These are phyloP conservation scores for Chiroxiphia lanceolata DNA, from an alignment of 2,797 vertebrate species.

Conservation along the genomic window DNA sequence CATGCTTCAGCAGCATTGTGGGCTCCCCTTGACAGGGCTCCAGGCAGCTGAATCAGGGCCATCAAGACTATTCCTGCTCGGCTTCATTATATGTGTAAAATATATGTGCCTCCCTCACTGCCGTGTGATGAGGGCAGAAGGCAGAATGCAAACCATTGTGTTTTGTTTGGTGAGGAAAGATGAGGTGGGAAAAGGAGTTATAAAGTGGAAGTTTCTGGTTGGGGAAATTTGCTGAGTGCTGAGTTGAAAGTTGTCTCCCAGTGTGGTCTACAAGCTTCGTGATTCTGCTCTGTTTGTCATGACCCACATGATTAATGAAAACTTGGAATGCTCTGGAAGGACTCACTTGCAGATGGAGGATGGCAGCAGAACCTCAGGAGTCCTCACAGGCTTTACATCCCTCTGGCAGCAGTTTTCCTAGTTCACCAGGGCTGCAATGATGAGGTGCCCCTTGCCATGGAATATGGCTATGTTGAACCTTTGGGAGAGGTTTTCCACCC, in stretches of 20 bases:
- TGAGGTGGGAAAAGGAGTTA: not conserved
- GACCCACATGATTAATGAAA: not conserved
- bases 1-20: not conserved
- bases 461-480: not conserved
- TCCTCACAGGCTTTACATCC: not conserved
- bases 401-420: not conserved
- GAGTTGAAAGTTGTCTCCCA: not conserved
- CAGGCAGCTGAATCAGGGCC: not conserved
- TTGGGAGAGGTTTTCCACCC: not conserved
- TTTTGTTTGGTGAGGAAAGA: not conserved
- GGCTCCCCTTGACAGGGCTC: not conserved
- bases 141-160: not conserved
- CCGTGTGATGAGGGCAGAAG: rapidly evolving
- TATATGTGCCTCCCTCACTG: not conserved
- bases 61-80: not conserved
- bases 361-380: not conserved
- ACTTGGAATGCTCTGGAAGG: not conserved
- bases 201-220: not conserved
- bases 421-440: not conserved
- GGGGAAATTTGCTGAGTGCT: not conserved
- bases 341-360: not conserved
- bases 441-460: not conserved
- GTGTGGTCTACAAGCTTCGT: not conserved
- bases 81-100: not conserved
- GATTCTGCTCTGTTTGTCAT: not conserved